Base-by-base conservation (phyloP, 1,140 invertebrate species). In the Harlomillsia oculata region DNA sequence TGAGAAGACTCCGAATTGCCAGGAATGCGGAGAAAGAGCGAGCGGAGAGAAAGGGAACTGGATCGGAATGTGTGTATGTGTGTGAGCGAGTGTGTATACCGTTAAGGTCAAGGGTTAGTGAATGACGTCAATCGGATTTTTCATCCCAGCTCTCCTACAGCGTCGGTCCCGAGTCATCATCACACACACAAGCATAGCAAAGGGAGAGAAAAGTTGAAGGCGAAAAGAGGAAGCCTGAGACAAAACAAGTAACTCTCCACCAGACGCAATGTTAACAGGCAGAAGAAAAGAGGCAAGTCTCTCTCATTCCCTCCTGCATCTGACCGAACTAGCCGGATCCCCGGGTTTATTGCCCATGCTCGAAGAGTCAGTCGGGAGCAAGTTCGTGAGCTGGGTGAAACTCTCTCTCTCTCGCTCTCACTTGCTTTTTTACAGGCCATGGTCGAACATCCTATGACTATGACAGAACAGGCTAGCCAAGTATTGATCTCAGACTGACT, bases 91-190 rank as follows among this genome's bases (percentile, higher is more conserved):
- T 36, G 53, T 55, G 40, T 29, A 49, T 48, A 23, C 46, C 36
- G 51, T 53, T 41, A 57, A 57, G 55, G 55, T 57, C 55, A 57
- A 57, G 55, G 55, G 55, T 57, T 40, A 57, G 21, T 29, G 20
- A 49, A 49, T 57, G 55, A 57, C 55, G 55, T 57, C 55, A 57
- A 57, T 50, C 36, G 55, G 36, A 51, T 40, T 57, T 51, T 49
- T 57, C 26, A 40, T 41, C 54, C 23, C 21, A n/a, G 40, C 13
- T 20, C 20, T 32, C 2, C 25, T 37, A 40, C 46, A 50, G 55
- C 46, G 55, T 49, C 55, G 55, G 55, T 36, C 46, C 32, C 28
- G 21, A 48, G 45, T 20, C 45, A n/a, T 13, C 25, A 13, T 45
- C 49, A 11, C 39, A 11, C 5, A n/a, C 39, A 34, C 6, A 34